Conservation (phyloP, 2,797 vertebrate species). For the Emydoidea blandingii region DNA sequence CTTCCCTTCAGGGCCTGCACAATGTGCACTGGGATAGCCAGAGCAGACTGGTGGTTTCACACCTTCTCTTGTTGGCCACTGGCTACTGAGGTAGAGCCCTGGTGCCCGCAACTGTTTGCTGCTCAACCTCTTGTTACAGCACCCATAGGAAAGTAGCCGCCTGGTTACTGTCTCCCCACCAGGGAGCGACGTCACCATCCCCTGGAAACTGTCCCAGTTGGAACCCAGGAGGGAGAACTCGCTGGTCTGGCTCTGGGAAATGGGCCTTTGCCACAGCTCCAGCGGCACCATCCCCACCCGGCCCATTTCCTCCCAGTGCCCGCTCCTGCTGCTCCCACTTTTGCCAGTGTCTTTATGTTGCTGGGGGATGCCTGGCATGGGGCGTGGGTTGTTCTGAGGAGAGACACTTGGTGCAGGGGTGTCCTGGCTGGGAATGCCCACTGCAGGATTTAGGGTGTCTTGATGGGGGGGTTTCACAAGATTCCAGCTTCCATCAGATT, state of each 20-base stretch:
- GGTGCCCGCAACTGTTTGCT: slow-evolving; percentile 85
- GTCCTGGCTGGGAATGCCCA: slow-evolving; percentile 25
- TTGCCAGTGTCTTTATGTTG: slow-evolving; percentile 48
- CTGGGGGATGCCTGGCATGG: neutral
- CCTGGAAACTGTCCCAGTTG: slow-evolving; percentile 95
- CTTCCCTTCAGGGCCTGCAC: slow-evolving; percentile 72
- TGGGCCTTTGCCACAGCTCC: slow-evolving; percentile 83
- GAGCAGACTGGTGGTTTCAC: slow-evolving; percentile 76
- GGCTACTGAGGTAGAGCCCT: slow-evolving; percentile 80
- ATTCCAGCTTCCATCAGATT: slow-evolving; percentile 32
- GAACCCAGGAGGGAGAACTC: slow-evolving; percentile 90
- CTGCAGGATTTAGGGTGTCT: neutral
- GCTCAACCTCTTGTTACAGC: slow-evolving; percentile 87
- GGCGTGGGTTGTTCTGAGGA: slow-evolving; percentile 33
- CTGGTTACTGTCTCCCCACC: slow-evolving; percentile 79
- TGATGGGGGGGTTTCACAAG: slow-evolving; percentile 44
- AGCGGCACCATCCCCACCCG: slow-evolving; percentile 57
- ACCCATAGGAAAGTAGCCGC: slow-evolving; percentile 85
- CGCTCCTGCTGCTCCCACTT: slow-evolving; percentile 15
- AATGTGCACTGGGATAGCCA: slow-evolving; percentile 74
- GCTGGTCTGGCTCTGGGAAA: slow-evolving; percentile 89
- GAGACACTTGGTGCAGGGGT: neutral
- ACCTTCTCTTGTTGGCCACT: slow-evolving; percentile 87
- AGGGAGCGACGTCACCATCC: slow-evolving; percentile 89
- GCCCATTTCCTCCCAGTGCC: slow-evolving; percentile 60